Evolutionary conservation across 1,140 invertebrate species (phyloP).

Genomic region (Vanessa tameamea): DNA sequence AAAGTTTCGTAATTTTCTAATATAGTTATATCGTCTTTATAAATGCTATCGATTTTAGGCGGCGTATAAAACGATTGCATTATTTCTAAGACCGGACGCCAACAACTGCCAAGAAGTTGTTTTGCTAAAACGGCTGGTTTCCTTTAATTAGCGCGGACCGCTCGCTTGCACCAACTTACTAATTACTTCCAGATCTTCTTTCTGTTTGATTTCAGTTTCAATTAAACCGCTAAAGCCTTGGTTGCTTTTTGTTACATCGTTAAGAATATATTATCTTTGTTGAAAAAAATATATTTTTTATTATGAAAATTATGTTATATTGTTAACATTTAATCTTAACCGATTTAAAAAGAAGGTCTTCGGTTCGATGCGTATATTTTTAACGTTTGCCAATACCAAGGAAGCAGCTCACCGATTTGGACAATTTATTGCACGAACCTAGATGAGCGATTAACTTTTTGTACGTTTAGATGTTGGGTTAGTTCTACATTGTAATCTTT

Average conservation of each 20-base stretch:
- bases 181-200: conserved; percentile 8
- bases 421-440: no score
- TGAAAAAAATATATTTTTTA: not conserved
- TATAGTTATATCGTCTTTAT: no score
- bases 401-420: no score
- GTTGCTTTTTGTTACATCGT: not conserved
- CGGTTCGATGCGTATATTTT: no score
- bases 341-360: no score
- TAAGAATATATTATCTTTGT: not conserved
- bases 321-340: no score
- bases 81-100: not conserved
- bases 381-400: no score
- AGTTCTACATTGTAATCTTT: no score
- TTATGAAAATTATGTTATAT: no score
- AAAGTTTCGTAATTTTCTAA: no score
- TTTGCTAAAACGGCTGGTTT: conserved; percentile 4
- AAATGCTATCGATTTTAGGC: not conserved
- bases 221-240: not conserved
- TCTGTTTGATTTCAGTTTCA: conserved; percentile 7
- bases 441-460: no score
- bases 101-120: not conserved
- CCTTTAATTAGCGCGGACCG: conserved; percentile 8
- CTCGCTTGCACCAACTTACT: conserved; percentile 1
- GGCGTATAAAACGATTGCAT: not conserved
- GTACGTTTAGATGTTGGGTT: no score